A percentile compares a stretch with the other conserved stretches of the same genome.
phyloP scores from a whole-genome alignment of 1,140 invertebrate genomes.

The Drosophila orosa region DNA sequence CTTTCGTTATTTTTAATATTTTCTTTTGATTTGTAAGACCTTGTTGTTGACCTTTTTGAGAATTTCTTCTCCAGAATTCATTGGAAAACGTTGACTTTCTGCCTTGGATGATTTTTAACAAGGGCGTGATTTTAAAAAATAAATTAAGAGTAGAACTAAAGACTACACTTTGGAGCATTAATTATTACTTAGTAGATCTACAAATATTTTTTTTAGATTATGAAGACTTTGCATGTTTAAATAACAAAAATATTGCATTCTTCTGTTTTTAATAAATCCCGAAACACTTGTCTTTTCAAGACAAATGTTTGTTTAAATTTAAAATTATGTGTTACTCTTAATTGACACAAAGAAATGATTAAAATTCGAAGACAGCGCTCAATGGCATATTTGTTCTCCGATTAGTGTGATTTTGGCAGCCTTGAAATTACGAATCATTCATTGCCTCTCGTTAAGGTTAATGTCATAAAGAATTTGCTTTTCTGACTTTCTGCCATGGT shows the following conservation, averaged over 20 bases:
- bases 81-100: not conserved
- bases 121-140: no score
- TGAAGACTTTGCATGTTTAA: not conserved
- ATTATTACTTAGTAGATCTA: not conserved
- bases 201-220: not conserved
- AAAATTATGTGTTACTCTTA: constrained; percentile 3
- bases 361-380: constrained; percentile 16
- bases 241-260: not conserved
- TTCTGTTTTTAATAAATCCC: not conserved
- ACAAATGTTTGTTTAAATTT: constrained; percentile 4
- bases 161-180: no score
- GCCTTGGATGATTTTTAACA: not conserved
- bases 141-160: no score
- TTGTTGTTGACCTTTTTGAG: not conserved
- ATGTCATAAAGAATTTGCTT: constrained; percentile 65
- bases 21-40: not conserved
- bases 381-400: constrained; percentile 45
- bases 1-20: not conserved
- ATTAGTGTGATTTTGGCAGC: constrained; percentile 47
- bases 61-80: not conserved
- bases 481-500: constrained; percentile 44
- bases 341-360: constrained; percentile 13
- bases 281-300: not conserved
- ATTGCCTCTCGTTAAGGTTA: constrained; percentile 71
- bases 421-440: constrained; percentile 63